A percentile compares a stretch with the other conserved stretches of the same genome.
Conservation (phyloP, 2,797 vertebrate genomes). For the Aulostomus chinensis region DNA sequence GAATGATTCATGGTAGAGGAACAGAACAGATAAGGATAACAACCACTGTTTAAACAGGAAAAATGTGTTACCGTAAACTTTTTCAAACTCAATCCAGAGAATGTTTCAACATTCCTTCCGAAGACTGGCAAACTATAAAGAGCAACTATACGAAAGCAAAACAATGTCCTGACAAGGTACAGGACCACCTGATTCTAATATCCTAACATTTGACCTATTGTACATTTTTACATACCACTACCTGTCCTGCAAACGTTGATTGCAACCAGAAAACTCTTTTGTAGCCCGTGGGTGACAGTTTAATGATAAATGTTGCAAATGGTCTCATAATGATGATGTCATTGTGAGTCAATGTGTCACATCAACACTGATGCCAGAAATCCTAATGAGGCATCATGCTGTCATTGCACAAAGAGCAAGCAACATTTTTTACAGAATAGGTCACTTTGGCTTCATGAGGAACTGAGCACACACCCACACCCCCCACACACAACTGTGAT, state of each 20-base stretch:
- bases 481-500: slow-evolving; percentile 9
- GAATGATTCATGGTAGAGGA: slow-evolving; percentile 51
- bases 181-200: slow-evolving; percentile 29
- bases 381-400: slow-evolving; percentile 57
- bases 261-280: slow-evolving; percentile 45
- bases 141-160: slow-evolving; percentile 1
- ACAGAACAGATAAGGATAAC: slow-evolving; percentile 42
- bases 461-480: slow-evolving; percentile 2
- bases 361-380: slow-evolving; percentile 38
- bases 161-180: slow-evolving; percentile 9
- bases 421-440: slow-evolving; percentile 59
- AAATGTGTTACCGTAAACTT: slow-evolving; percentile 31
- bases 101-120: slow-evolving; percentile 18
- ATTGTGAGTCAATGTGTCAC: slow-evolving; percentile 54
- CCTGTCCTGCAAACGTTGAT: slow-evolving; percentile 28
- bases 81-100: slow-evolving; percentile 18
- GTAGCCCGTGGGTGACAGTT: slow-evolving; percentile 21
- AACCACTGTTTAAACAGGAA: slow-evolving; percentile 51
- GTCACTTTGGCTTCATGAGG: slow-evolving; percentile 50
- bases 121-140: too few species aligned
- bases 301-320: slow-evolving; percentile 34
- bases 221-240: slow-evolving; percentile 17
- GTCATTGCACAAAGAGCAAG: slow-evolving; percentile 42
- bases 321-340: slow-evolving; percentile 36
- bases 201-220: slow-evolving; percentile 47